Conservation (phyloP, 1,140 invertebrate genomes). For the Bradysia coprophila region DNA sequence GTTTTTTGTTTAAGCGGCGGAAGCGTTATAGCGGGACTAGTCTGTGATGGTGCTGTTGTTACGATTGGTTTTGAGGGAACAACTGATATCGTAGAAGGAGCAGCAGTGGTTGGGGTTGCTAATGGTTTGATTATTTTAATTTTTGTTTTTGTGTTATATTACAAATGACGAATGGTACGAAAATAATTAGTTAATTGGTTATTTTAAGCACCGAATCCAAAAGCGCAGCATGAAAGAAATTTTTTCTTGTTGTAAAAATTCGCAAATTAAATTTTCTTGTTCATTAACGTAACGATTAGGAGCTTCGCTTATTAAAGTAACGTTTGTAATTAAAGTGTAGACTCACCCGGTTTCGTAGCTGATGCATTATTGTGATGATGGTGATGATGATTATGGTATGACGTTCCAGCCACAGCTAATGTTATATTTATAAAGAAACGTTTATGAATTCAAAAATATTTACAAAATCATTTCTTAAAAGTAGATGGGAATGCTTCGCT, state of each 20-base stretch:
- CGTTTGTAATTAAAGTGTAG: not conserved
- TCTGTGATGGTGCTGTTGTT: conserved; percentile 1
- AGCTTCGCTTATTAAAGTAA: not conserved
- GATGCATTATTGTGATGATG: not conserved
- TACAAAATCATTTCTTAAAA: too few relatives aligned
- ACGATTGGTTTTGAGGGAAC: not conserved
- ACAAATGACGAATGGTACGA: not conserved
- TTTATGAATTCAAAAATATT: not conserved
- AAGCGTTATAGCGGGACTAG: conserved; percentile 23
- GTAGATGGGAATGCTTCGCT: too few relatives aligned
- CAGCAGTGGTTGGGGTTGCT: not conserved
- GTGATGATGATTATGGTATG: conserved; percentile 4
- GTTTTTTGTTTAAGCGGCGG: conserved; percentile 22
- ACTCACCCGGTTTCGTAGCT: conserved; percentile 5
- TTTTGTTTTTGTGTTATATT: not conserved
- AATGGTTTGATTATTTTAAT: not conserved
- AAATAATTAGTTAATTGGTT: not conserved
- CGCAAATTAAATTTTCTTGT: not conserved
- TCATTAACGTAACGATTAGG: not conserved
- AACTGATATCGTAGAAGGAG: not conserved
- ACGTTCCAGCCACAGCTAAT: conserved; percentile 2
- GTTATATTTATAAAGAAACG: not conserved
- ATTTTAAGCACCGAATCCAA: not conserved
- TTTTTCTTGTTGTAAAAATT: not conserved
- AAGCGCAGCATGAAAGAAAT: conserved; percentile 1